Conservation (phyloP, 1,140 invertebrate species). For the Reticulitermes speratus region DNA sequence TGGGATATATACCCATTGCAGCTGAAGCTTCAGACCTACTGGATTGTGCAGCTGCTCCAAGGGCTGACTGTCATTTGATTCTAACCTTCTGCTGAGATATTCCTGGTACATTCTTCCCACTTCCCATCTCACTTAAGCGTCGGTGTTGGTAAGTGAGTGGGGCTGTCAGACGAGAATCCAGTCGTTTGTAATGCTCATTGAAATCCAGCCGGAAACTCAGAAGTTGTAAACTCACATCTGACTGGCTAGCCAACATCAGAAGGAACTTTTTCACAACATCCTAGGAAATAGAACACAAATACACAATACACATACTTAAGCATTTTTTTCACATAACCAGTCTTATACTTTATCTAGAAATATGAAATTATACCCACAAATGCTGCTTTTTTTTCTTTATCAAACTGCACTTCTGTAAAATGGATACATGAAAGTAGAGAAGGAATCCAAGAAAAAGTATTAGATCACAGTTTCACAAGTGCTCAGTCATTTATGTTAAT, state of each 20-base stretch:
- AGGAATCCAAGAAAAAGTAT: too few species aligned
- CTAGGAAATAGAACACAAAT: constrained; percentile 48
- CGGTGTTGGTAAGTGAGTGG: constrained; percentile 73
- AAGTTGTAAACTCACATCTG: constrained; percentile 79
- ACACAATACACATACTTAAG: neutral
- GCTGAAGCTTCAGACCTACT: neutral
- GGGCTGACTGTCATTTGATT: neutral
- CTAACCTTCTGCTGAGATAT: neutral
- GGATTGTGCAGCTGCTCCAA: neutral
- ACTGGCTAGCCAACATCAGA: constrained; percentile 72
- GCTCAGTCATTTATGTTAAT: too few species aligned
- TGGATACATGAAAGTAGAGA: too few species aligned
- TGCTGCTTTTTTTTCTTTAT: too few species aligned
- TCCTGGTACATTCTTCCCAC: neutral
- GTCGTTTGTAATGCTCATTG: constrained; percentile 84
- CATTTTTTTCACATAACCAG: too few species aligned
- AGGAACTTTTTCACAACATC: constrained; percentile 76
- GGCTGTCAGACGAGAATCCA: constrained; percentile 69
- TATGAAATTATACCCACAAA: too few species aligned
- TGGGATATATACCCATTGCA: neutral
- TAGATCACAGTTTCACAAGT: too few species aligned
- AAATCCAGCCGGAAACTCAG: constrained; percentile 89
- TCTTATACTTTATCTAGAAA: too few species aligned
- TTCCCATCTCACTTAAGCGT: constrained; percentile 48
- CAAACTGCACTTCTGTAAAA: too few species aligned